A percentile compares a stretch with the other conserved stretches of the same genome.
Evolutionary conservation across 1,140 invertebrate genomes (phyloP).

Genomic region (Lethrus apterus): DNA sequence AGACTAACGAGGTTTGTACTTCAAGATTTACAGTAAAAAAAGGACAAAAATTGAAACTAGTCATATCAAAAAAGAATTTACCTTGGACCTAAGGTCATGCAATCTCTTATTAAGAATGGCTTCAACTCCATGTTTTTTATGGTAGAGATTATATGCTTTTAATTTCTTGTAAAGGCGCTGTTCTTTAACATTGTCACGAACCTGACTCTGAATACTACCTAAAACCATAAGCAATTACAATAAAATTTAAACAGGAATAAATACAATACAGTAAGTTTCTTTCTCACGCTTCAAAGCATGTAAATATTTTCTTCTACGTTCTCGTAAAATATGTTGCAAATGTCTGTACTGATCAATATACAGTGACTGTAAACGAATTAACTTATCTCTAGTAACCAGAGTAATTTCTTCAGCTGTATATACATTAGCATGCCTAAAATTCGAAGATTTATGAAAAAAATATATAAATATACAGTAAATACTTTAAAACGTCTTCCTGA

Average conservation of each 20-base stretch:
- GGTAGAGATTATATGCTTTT: conserved; percentile 73
- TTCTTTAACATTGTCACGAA: conserved; percentile 59
- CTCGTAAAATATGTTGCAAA: conserved; percentile 62
- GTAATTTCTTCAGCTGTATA: conserved; percentile 83
- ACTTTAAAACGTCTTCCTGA: conserved; percentile 71
- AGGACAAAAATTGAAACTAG: too few species aligned
- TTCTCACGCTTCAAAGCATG: conserved; percentile 66
- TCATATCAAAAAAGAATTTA: conserved; percentile 31
- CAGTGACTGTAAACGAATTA: conserved; percentile 69
- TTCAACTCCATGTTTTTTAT: conserved; percentile 65
- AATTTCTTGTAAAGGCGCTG: conserved; percentile 70
- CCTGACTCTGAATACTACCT: conserved; percentile 69
- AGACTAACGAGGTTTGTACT: too few species aligned
- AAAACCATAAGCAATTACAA: conserved; percentile 31
- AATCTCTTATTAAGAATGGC: conserved; percentile 73
- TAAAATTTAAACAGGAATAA: not conserved
- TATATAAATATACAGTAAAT: conserved; percentile 33
- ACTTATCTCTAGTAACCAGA: conserved; percentile 64
- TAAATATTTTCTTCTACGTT: conserved; percentile 67
- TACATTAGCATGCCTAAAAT: conserved; percentile 72
- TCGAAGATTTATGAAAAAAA: not conserved
- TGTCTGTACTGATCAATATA: conserved; percentile 78
- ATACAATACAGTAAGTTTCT: conserved; percentile 66
- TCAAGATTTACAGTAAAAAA: too few species aligned
- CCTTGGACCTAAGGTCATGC: conserved; percentile 65